Conservation (phyloP, 2,113 vertebrate species). For the Toxostoma redivivum region DNA sequence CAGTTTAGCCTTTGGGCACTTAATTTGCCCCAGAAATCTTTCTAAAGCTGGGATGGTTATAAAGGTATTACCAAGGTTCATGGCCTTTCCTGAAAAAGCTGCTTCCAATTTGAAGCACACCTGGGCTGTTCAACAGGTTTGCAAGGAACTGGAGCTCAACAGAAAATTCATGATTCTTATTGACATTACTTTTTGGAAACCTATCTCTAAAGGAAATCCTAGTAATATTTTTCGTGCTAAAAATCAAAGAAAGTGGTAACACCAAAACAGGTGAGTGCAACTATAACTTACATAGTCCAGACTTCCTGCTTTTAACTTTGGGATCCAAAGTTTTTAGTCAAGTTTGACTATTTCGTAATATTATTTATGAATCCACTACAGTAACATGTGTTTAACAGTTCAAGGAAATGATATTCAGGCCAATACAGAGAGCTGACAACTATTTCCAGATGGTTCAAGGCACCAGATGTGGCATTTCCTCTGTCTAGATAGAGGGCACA, state of each 20-base stretch:
- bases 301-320: background rate
- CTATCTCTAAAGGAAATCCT: background rate
- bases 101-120: background rate
- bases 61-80: slow-evolving; percentile 21
- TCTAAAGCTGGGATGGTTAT: slow-evolving; percentile 10
- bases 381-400: background rate
- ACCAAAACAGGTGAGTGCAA: background rate
- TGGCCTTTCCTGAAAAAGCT: slow-evolving; percentile 28
- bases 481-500: background rate
- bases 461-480: background rate
- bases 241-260: background rate
- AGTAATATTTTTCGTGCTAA: background rate
- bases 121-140: background rate
- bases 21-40: slow-evolving; percentile 31
- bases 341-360: background rate
- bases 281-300: background rate
- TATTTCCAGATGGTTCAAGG: background rate
- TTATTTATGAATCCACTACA: background rate
- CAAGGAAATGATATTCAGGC: background rate
- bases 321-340: background rate
- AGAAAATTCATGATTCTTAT: background rate
- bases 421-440: background rate
- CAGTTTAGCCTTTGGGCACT: slow-evolving; percentile 53
- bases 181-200: background rate
- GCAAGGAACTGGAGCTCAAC: background rate